These are phyloP conservation scores for Zophobas morio DNA, from an alignment of 1,140 invertebrate species.

Conservation along the genomic window DNA sequence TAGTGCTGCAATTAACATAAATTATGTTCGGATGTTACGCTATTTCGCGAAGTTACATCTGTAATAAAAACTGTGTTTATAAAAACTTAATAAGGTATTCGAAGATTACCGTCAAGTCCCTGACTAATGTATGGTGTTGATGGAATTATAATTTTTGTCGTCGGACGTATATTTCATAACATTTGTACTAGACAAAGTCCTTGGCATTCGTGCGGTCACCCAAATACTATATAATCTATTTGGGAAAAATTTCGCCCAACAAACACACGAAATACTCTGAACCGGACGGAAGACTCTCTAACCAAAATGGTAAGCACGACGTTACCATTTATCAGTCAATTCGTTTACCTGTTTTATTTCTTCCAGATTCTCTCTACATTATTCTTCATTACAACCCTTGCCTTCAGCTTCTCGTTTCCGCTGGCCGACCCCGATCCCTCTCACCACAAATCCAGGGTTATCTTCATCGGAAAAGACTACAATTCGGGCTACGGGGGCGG, in stretches of 20 bases:
- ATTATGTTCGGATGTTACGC: not conserved
- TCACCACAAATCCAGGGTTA: not conserved
- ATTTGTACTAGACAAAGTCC: slow-evolving; percentile 1
- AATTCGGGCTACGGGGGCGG: slow-evolving; percentile 4
- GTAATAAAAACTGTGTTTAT: not conserved
- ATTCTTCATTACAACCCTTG: slow-evolving; percentile 1
- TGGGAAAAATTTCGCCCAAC: not conserved
- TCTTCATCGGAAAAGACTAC: slow-evolving; percentile 14
- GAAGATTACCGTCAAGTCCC: not conserved
- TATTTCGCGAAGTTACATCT: not conserved
- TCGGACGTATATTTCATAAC: not conserved
- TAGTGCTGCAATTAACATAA: slow-evolving; percentile 10
- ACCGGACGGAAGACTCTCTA: not conserved
- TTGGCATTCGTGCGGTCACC: not conserved
- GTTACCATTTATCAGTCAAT: too few species aligned
- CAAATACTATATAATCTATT: slow-evolving; percentile 21
- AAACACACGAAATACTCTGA: not conserved
- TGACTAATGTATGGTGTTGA: slow-evolving; percentile 15
- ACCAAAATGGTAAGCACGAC: not conserved
- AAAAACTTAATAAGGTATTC: slow-evolving; percentile 18
- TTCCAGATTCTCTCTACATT: not conserved
- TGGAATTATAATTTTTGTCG: slow-evolving; percentile 23
- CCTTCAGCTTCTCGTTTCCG: not conserved
- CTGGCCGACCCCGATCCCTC: not conserved
- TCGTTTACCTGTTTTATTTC: not conserved